A percentile compares a stretch with the other conserved stretches of the same genome.
These are phyloP conservation scores for Hyppa rectilinea DNA, from an alignment of 2,888 invertebrate species.

Conservation along the genomic window DNA sequence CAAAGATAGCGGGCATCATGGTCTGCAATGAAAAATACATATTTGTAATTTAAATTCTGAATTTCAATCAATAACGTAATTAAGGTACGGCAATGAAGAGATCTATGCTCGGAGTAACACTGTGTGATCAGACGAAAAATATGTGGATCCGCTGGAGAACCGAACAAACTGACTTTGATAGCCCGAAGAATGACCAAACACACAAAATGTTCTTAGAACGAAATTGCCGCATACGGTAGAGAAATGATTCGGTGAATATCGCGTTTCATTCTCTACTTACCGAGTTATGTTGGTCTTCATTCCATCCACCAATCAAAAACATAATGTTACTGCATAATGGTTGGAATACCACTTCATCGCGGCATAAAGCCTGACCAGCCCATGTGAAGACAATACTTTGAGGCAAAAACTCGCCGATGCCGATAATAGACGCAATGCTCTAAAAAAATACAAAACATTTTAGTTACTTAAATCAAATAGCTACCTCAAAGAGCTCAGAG, in stretches of 20 bases:
- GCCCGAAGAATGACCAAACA: neutral
- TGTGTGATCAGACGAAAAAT: neutral
- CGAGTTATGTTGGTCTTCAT: slow-evolving; percentile 83
- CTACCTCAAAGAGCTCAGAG: neutral
- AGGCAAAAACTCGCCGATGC: slow-evolving; percentile 92
- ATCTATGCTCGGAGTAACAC: neutral
- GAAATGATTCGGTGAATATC: no score
- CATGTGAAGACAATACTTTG: slow-evolving; percentile 87
- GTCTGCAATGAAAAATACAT: slow-evolving; percentile 84
- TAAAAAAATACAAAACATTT: slow-evolving; percentile 3
- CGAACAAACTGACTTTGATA: neutral
- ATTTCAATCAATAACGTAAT: neutral
- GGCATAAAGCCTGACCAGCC: slow-evolving; percentile 89
- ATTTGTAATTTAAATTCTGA: neutral
- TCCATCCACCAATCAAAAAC: slow-evolving; percentile 92
- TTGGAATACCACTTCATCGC: slow-evolving; percentile 89
- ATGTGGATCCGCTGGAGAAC: neutral
- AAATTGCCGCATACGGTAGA: no score
- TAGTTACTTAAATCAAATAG: neutral
- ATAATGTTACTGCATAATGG: slow-evolving; percentile 92
- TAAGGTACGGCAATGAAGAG: slow-evolving; percentile 56
- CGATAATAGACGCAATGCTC: slow-evolving; percentile 81
- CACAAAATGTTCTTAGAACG: neutral
- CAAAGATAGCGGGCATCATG: slow-evolving; percentile 92
- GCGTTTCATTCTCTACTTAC: no score